Percentiles rank a stretch among this genome's conserved stretches.
Conservation (phyloP, 2,113 vertebrate species). For the Trichomycterus rosablanca region DNA sequence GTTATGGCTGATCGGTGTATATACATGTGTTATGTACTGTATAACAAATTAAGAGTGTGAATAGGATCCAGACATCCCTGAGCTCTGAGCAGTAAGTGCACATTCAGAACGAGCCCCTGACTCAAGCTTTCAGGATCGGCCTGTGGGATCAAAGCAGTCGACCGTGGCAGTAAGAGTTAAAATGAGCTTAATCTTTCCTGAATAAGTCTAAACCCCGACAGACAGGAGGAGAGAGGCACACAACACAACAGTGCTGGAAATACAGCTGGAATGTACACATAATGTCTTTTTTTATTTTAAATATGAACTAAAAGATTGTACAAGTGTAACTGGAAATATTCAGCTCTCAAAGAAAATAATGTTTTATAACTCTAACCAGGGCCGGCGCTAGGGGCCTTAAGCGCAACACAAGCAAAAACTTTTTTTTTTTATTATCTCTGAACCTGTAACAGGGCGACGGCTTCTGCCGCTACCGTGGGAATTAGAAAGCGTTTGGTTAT, state of each 20-base stretch:
- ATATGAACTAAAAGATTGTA: too few relatives aligned
- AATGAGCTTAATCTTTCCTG: constrained; percentile 26
- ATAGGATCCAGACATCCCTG: constrained; percentile 47
- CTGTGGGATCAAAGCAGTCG: constrained; percentile 36
- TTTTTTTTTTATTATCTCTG: too few relatives aligned
- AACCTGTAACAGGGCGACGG: too few relatives aligned
- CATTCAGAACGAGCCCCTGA: constrained; percentile 8
- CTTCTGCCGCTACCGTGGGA: too few relatives aligned
- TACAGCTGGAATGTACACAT: background rate
- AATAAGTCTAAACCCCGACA: constrained; percentile 23
- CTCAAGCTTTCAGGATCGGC: constrained; percentile 21
- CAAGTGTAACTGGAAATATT: too few relatives aligned
- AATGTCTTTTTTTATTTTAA: too few relatives aligned
- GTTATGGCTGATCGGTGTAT: too few relatives aligned
- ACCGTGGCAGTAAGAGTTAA: constrained; percentile 27
- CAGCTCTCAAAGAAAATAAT: too few relatives aligned
- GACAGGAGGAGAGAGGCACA: constrained; percentile 6
- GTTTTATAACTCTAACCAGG: too few relatives aligned
- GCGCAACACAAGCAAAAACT: too few relatives aligned
- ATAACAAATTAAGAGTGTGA: constrained; percentile 55
- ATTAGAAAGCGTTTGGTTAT: too few relatives aligned
- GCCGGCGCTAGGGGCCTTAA: too few relatives aligned
- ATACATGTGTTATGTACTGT: constrained; percentile 26
- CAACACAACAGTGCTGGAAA: background rate
- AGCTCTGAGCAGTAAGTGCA: constrained; percentile 22